These are phyloP conservation scores for Characodon lateralis DNA, from an alignment of 2,797 vertebrate species.

Conservation along the genomic window DNA sequence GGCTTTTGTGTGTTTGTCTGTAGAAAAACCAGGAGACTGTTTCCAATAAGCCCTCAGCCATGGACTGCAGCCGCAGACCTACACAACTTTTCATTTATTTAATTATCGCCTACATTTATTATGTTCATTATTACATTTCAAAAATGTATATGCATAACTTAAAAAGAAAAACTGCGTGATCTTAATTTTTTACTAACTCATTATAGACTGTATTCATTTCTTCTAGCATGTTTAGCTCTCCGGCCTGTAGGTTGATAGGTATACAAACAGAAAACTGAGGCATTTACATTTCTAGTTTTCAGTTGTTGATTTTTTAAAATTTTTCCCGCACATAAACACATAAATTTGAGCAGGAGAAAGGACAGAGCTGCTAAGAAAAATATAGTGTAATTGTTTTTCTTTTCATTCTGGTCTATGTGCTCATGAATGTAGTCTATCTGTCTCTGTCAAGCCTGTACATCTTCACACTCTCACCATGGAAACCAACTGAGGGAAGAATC, in stretches of 20 bases:
- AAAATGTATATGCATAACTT: not conserved
- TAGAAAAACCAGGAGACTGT: constrained; percentile 29
- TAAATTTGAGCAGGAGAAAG: not conserved
- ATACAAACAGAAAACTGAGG: not conserved
- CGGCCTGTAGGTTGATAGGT: not conserved
- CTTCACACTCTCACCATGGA: constrained; percentile 72
- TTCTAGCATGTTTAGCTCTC: not conserved
- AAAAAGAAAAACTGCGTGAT: not conserved
- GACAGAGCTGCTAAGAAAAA: not conserved
- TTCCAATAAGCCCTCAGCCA: constrained; percentile 44
- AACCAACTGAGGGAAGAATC: constrained; percentile 54
- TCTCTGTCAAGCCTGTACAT: constrained; percentile 45
- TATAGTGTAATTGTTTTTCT: not conserved
- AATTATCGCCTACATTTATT: not conserved
- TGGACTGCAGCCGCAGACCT: constrained; percentile 38
- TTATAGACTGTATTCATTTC: not conserved
- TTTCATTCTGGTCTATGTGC: constrained; percentile 7
- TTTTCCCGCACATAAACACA: not conserved
- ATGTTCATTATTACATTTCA: constrained; percentile 5
- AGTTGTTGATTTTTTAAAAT: not conserved
- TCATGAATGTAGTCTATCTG: constrained; percentile 17
- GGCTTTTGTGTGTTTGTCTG: constrained; percentile 25
- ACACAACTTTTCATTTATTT: constrained; percentile 11
- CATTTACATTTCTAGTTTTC: constrained; percentile 3
- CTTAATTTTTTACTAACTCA: not conserved